Base-by-base conservation (phyloP, 1,140 invertebrate species). In the Aphelenchoides fujianensis region DNA sequence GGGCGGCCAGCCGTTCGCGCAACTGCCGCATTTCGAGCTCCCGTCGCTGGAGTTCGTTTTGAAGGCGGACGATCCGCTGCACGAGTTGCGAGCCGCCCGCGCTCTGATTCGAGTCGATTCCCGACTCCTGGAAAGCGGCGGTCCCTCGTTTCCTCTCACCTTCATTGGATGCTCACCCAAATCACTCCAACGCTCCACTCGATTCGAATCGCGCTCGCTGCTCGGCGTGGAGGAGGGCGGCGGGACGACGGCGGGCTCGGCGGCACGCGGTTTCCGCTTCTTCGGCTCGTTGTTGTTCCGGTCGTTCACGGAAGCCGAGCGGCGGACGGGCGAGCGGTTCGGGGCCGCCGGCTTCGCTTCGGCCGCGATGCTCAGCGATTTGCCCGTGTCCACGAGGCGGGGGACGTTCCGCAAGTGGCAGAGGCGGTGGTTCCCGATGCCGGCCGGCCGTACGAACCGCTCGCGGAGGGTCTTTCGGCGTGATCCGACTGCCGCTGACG, bases 21-120 rank as follows among this genome's bases (percentile, higher is more conserved):
- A 74, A 31, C 31, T 53, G 12, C 5, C 62, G 67, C 28, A 74
- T 53, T 63, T 74, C 73, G 27, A 57, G 35, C 7, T 74, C 73
- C 0, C 53, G 16, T 68, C 73, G 71, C 31, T 75, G 48, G 32
- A 74, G 63, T 36, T 74, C 75, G 12, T 67, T 59, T 70, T 74
- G 73, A 3, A 74, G 53, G 7, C 75, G 35, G n/a, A 61, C 55
- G 16, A 74, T 69, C 32, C 75, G 72, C 32, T 75, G 73, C n/a
- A 74, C 53, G 5, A 74, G 31, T 27, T 79, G 55, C 16, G 23
- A 23, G 57, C 35, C 12, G n/a, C 41, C 9, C 30, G 54, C n/a
- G n/a, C n/a, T n/a, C 0, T 23, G 19, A 19, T 69, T 71, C 3
- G 62, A 54, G 67, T 0, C 69, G 19, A 71, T 68, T 31, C n/a